These are phyloP conservation scores for Platygyra sinensis DNA, from an alignment of 64 coral and sea anemone genomes.

Conservation along the genomic window DNA sequence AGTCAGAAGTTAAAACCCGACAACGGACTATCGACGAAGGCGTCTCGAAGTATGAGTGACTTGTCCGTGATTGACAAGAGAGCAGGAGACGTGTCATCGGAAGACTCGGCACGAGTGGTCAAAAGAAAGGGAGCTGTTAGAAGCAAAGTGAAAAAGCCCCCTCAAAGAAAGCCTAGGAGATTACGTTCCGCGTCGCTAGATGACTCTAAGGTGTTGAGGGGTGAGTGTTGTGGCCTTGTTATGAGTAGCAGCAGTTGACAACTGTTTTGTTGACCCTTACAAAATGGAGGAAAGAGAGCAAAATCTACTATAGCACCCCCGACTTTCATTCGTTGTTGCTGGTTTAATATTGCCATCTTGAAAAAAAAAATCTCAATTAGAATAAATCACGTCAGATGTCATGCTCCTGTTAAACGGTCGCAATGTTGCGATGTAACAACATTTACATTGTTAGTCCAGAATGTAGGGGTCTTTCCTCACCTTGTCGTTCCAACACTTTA, in stretches of 20 bases:
- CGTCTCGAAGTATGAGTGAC: conserved; percentile 76
- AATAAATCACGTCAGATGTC: too few relatives aligned
- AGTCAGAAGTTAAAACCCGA: conserved; percentile 20
- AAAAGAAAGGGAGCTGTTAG: conserved; percentile 41
- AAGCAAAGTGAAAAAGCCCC: conserved; percentile 44
- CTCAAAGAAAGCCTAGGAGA: conserved; percentile 44
- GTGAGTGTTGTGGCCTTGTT: conserved; percentile 28
- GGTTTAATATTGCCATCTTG: too few relatives aligned
- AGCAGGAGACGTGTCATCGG: conserved; percentile 50
- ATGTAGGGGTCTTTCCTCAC: not conserved
- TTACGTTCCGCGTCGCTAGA: conserved; percentile 83
- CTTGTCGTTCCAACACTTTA: too few relatives aligned
- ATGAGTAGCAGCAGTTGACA: not conserved
- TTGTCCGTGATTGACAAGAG: conserved; percentile 75
- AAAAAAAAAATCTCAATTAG: too few relatives aligned
- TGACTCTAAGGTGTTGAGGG: conserved; percentile 70
- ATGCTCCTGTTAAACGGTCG: too few relatives aligned
- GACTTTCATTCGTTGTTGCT: too few relatives aligned
- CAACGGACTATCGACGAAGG: conserved; percentile 50
- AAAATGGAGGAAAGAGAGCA: too few relatives aligned
- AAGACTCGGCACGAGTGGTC: conserved; percentile 36
- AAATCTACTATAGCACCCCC: too few relatives aligned
- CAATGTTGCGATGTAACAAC: too few relatives aligned
- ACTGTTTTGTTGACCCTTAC: not conserved
- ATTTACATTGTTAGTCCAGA: too few relatives aligned